Evolutionary conservation across 2,113 vertebrate species (phyloP).

Genomic region (Podilymbus podiceps): DNA sequence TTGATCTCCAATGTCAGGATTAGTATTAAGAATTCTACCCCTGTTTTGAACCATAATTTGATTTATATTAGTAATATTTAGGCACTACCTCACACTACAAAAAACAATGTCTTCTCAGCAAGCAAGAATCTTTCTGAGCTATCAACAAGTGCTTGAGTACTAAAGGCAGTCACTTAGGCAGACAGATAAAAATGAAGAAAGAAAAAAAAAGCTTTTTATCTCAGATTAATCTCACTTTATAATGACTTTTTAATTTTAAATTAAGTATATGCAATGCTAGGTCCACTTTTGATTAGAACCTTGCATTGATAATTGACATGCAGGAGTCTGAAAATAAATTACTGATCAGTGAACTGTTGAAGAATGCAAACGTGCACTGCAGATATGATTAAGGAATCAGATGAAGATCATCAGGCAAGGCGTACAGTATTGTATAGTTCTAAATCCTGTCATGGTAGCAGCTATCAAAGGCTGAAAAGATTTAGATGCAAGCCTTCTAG

Average conservation of each 20-base stretch:
- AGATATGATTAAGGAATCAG: slow-evolving; percentile 71
- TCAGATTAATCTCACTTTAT: slow-evolving; percentile 65
- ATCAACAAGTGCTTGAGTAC: slow-evolving; percentile 20
- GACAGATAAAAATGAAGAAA: background rate
- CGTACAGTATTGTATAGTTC: background rate
- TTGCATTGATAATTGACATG: slow-evolving; percentile 83
- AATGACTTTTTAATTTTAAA: slow-evolving; percentile 74
- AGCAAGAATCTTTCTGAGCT: background rate
- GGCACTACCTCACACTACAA: background rate
- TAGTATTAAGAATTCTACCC: slow-evolving; percentile 34
- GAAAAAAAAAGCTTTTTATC: slow-evolving; percentile 30
- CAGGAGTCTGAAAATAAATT: slow-evolving; percentile 83
- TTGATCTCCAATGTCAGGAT: background rate
- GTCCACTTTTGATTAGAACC: slow-evolving; percentile 77
- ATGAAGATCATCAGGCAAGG: slow-evolving; percentile 38
- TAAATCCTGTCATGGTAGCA: background rate
- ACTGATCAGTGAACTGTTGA: slow-evolving; percentile 85
- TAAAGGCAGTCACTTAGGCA: background rate
- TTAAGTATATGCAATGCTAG: slow-evolving; percentile 52
- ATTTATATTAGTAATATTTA: slow-evolving; percentile 28
- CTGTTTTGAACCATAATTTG: background rate
- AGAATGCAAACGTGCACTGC: slow-evolving; percentile 74
- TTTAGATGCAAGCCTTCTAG: background rate
- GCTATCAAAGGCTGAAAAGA: background rate
- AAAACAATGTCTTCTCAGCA: slow-evolving; percentile 29